Evolutionary conservation across 2,113 vertebrate genomes (phyloP).

Genomic region (Tragelaphus strepsiceros): DNA sequence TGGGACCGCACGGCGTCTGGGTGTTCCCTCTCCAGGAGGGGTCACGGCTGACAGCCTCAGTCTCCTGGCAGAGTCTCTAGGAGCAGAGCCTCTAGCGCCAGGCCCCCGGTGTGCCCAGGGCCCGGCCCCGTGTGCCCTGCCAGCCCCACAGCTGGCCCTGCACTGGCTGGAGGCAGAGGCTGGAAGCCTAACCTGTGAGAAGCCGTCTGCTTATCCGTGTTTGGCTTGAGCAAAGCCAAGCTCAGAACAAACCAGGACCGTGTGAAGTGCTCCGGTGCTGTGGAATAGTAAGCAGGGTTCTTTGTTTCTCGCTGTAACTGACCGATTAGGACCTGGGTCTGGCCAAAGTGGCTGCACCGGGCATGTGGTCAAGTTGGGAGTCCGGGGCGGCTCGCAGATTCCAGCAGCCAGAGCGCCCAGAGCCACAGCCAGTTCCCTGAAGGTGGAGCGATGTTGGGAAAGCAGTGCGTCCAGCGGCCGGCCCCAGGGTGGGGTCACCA

Average conservation of each 20-base stretch:
- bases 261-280: conserved; percentile 52
- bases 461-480: neutral
- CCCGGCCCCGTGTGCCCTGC: neutral
- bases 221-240: neutral
- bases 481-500: neutral
- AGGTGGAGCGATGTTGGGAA: neutral
- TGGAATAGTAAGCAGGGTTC: conserved; percentile 67
- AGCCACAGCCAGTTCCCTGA: neutral
- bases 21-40: neutral
- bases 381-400: neutral
- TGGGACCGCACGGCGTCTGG: rapidly evolving
- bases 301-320: conserved; percentile 30
- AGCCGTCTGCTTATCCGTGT: neutral
- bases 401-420: neutral
- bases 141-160: rapidly evolving
- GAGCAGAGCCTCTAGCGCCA: rapidly evolving
- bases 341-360: rapidly evolving
- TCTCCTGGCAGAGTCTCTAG: rapidly evolving
- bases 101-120: neutral
- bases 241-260: conserved; percentile 60
- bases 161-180: neutral
- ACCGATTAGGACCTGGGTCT: neutral
- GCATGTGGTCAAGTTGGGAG: neutral
- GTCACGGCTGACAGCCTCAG: rapidly evolving
- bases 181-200: neutral